phyloP scores from a whole-genome alignment of 2,113 vertebrate genomes.

The human region GRCh38 chr7:141858001-141858500 shows the following conservation, averaged over 20 bases:
- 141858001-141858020: background rate
- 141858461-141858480: background rate
- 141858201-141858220: background rate
- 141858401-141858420: background rate
- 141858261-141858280: background rate
- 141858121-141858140: background rate
- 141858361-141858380: background rate
- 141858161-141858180: background rate
- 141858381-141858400: background rate
- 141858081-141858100: background rate
- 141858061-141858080: background rate
- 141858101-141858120: background rate
- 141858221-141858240: background rate
- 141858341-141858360: background rate
- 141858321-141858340: background rate
- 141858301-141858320: background rate
- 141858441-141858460: no score
- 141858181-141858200: background rate
- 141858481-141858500: background rate
- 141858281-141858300: background rate
- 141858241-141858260: background rate
- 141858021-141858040: background rate
- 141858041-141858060: background rate
- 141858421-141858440: background rate
- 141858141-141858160: background rate